Evolutionary conservation across 2,797 vertebrate species (phyloP).

Genomic region (Cyclura pinguis): DNA sequence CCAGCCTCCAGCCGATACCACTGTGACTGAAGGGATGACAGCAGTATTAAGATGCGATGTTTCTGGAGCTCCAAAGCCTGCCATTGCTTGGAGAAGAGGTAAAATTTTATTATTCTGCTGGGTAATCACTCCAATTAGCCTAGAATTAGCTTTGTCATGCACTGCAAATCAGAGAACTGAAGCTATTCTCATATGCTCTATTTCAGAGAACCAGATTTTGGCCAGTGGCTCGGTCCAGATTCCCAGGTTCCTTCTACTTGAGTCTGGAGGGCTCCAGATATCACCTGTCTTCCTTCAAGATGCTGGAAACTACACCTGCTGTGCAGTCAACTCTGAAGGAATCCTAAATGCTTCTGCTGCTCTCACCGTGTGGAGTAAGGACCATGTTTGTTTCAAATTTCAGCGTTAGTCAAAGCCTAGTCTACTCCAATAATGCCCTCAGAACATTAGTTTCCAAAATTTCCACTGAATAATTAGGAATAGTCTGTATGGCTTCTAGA

Average conservation of each 20-base stretch:
- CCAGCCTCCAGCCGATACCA: slow-evolving; percentile 83
- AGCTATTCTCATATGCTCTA: neutral
- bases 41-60: slow-evolving; percentile 89
- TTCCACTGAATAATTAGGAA: slow-evolving; percentile 64
- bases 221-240: slow-evolving; percentile 92
- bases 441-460: slow-evolving; percentile 62
- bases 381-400: slow-evolving; percentile 45
- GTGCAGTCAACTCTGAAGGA: slow-evolving; percentile 86
- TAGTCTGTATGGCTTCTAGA: slow-evolving; percentile 47
- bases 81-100: slow-evolving; percentile 95
- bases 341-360: slow-evolving; percentile 82
- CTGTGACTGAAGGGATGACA: slow-evolving; percentile 87
- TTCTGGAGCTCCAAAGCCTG: slow-evolving; percentile 91
- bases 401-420: slow-evolving; percentile 59
- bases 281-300: slow-evolving; percentile 87
- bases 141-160: neutral
- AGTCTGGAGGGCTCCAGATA: slow-evolving; percentile 91
- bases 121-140: neutral
- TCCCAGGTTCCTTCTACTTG: slow-evolving; percentile 88
- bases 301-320: slow-evolving; percentile 91
- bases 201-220: slow-evolving; percentile 85
- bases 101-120: neutral
- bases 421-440: slow-evolving; percentile 38
- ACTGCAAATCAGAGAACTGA: neutral
- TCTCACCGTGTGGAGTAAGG: slow-evolving; percentile 96